Percentiles rank a stretch among this genome's conserved stretches.
Evolutionary conservation across 2,888 invertebrate genomes (phyloP).

Genomic region (Sinhomidia bicolor): DNA sequence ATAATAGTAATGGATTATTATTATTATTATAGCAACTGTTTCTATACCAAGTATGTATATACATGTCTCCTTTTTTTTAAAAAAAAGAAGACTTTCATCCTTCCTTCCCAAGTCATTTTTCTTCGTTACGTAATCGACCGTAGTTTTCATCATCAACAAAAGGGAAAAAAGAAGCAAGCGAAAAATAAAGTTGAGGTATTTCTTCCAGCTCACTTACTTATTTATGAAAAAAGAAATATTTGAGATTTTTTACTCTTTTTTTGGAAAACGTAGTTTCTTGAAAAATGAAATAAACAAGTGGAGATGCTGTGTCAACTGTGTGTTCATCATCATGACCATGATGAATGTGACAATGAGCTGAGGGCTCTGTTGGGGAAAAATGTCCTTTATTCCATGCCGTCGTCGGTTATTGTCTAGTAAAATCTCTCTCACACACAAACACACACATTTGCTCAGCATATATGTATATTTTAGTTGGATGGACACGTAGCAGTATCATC

Average conservation of each 20-base stretch:
- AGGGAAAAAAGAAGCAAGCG: neutral
- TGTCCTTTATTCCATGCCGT: conserved; percentile 57
- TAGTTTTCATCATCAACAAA: neutral
- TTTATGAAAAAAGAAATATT: conserved; percentile 12
- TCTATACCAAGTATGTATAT: too few species aligned
- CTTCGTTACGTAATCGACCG: conserved; percentile 7
- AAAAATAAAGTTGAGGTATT: too few species aligned
- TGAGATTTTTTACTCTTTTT: neutral
- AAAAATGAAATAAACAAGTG: conserved; percentile 23
- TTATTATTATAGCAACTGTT: neutral
- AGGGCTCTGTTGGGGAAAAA: conserved; percentile 42
- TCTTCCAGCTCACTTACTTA: conserved; percentile 12
- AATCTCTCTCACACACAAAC: neutral
- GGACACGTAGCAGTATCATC: conserved; percentile 15
- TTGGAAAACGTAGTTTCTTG: neutral
- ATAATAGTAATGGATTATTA: conserved; percentile 39
- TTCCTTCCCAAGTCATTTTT: neutral
- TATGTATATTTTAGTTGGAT: neutral
- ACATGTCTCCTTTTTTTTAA: neutral
- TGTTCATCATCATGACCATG: conserved; percentile 37
- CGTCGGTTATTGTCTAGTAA: conserved; percentile 24
- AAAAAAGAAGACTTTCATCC: neutral
- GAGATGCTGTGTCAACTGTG: conserved; percentile 18
- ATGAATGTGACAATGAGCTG: conserved; percentile 68
- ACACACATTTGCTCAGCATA: too few species aligned